Percentiles rank a stretch among this genome's conserved stretches.
phyloP scores from a whole-genome alignment of 2,797 vertebrate species.

The Thunnus albacares region DNA sequence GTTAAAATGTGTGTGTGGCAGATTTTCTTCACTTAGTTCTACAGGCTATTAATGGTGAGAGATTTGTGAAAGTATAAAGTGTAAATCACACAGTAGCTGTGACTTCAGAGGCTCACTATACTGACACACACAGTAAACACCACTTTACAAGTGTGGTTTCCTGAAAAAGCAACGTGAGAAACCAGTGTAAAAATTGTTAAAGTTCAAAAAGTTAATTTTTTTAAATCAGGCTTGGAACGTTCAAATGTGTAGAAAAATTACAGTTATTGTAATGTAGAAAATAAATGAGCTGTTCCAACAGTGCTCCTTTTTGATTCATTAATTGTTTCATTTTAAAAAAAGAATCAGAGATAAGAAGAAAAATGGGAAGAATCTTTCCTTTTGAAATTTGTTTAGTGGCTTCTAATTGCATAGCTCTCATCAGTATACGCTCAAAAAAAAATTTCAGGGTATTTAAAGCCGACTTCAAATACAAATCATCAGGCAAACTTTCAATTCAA shows the following conservation, averaged over 20 bases:
- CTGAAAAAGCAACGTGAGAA: background rate
- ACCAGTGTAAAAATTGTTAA: too few relatives aligned
- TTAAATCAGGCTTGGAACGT: background rate
- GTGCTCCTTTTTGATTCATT: background rate
- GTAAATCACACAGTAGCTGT: background rate
- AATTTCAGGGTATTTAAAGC: too few relatives aligned
- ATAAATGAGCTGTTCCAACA: background rate
- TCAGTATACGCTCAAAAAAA: too few relatives aligned
- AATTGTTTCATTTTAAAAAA: background rate
- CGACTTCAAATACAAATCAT: too few relatives aligned
- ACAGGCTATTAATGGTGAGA: too few relatives aligned
- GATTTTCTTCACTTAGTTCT: background rate
- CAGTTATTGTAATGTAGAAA: background rate
- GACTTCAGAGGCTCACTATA: background rate
- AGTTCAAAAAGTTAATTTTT: background rate
- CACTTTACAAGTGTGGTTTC: too few relatives aligned
- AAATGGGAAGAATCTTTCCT: too few relatives aligned
- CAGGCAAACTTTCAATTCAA: background rate
- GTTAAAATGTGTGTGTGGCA: too few relatives aligned
- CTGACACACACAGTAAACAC: background rate
- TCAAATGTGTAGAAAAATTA: background rate
- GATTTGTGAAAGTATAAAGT: background rate
- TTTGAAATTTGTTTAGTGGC: too few relatives aligned
- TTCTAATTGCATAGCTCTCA: too few relatives aligned
- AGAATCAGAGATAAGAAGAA: too few relatives aligned